Conservation (phyloP, 2,797 vertebrate species). For the Hephaestus fuliginosus region DNA sequence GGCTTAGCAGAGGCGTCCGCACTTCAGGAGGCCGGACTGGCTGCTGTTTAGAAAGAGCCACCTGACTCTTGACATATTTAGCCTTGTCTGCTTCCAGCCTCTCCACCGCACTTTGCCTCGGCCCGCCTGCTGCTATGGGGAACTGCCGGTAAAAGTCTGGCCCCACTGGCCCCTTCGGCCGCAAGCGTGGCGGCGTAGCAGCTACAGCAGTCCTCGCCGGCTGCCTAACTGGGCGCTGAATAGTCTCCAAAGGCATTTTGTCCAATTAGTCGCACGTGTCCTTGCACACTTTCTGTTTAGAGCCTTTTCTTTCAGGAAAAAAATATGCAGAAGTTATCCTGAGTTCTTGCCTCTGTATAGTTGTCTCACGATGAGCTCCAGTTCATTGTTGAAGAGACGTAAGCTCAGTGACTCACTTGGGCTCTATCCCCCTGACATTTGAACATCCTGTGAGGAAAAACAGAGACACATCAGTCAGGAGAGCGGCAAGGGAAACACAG, state of each 20-base stretch:
- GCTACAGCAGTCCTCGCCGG: constrained; percentile 55
- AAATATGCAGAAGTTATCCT: constrained; percentile 7
- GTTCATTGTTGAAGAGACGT: neutral
- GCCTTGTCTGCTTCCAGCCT: constrained; percentile 96
- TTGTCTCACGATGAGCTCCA: neutral
- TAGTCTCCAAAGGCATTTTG: constrained; percentile 80
- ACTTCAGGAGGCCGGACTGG: constrained; percentile 82
- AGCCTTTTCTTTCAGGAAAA: constrained; percentile 13
- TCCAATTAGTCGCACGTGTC: neutral
- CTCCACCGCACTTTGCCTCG: constrained; percentile 93
- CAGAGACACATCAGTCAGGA: constrained; percentile 28
- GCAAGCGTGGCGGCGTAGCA: constrained; percentile 84
- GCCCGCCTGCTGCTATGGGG: constrained; percentile 43
- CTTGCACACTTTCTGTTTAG: neutral
- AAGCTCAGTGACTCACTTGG: constrained; percentile 24
- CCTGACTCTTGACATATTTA: constrained; percentile 96
- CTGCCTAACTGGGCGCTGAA: constrained; percentile 67
- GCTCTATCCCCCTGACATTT: constrained; percentile 25
- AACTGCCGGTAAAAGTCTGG: constrained; percentile 85
- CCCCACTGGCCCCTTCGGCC: constrained; percentile 89
- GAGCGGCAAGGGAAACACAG: neutral
- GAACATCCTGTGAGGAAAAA: constrained; percentile 48
- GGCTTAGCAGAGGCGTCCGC: constrained; percentile 81
- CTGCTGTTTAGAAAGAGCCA: constrained; percentile 90
- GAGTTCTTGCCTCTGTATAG: neutral